These are phyloP conservation scores for Lutjanus argentimaculatus DNA, from an alignment of 2,797 vertebrate genomes.

Conservation along the genomic window DNA sequence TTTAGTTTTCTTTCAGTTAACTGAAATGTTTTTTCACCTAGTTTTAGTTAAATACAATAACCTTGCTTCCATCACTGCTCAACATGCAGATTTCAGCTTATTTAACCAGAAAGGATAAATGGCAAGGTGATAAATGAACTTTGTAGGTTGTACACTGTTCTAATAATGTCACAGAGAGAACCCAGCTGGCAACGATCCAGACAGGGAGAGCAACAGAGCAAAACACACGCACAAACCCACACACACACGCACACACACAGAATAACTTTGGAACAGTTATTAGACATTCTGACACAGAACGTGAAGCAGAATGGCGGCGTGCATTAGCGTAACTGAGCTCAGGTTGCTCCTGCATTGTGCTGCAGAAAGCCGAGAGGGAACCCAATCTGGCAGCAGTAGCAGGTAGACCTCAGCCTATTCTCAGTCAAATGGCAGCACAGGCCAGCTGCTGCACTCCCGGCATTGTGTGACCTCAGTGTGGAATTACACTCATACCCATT, in stretches of 20 bases:
- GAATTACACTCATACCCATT: conserved; percentile 84
- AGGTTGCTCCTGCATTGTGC: conserved; percentile 83
- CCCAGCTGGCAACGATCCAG: conserved; percentile 42
- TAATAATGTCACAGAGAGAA: conserved; percentile 62
- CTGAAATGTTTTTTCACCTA: too few relatives aligned
- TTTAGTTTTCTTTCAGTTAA: too few relatives aligned
- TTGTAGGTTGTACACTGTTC: conserved; percentile 24
- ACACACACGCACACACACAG: conserved; percentile 23
- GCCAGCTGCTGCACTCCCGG: conserved; percentile 71
- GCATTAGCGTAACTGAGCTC: conserved; percentile 81
- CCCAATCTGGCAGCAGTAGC: conserved; percentile 77
- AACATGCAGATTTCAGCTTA: neutral
- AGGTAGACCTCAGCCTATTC: conserved; percentile 65
- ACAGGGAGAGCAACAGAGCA: conserved; percentile 17
- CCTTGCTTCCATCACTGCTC: too few relatives aligned
- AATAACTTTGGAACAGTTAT: conserved; percentile 75
- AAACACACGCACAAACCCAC: conserved; percentile 25
- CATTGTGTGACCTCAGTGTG: conserved; percentile 82
- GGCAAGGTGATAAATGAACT: neutral
- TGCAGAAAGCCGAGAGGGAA: conserved; percentile 87
- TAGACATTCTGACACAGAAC: conserved; percentile 83
- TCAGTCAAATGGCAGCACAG: conserved; percentile 63
- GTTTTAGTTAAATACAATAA: too few relatives aligned
- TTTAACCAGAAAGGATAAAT: neutral
- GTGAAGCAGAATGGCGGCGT: conserved; percentile 79